Base-by-base conservation (phyloP, 2,888 invertebrate species). In the Crematogaster levior region DNA sequence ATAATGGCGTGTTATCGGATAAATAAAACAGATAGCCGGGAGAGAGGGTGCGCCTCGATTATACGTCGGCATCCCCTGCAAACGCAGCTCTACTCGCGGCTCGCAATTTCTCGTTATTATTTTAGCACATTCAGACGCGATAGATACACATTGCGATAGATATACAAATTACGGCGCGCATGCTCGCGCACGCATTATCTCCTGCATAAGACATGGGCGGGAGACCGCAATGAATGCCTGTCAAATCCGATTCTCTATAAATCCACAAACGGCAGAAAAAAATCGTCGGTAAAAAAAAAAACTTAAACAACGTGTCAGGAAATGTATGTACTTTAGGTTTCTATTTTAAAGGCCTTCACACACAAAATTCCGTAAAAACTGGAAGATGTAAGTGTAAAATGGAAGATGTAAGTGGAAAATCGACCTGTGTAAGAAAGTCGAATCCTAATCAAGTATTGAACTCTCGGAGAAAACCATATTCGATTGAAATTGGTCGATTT, bases 1-100 rank as follows among this genome's bases (percentile, higher is more conserved):
- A 93, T 94, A 94, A 94, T 93, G 93, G 93, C 94, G 93, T 93
- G 93, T 93, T 94, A 94, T 94, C 94, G 94, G 93, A 94, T 94
- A 94, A 94, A 94, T 94, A 94, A 94, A 94, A 94, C 92, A 91
- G 93, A 94, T 93, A 93, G 92, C 92, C 91, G 90, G 89, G 88
- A 87, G 88, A 87, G 91, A 89, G 91, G 90, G 92, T 91, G 92
- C 92, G 92, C 93, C 93, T 93, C 94, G 93, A 94, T 94, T 94
- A 94, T 91, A 92, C 92, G 91, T 92, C 91, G 92, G 92, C 92
- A 91, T 90, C 91, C 91, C 90, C 77, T 73, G 87, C 85, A 61
- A 87, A 86, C 87, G 87, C 85, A 75, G 73, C 77, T 65, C 34
- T 43, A 68, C 77, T 85, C 85, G 61, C 85, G 83, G 81, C 79